These are phyloP conservation scores for Hystrix brachyura DNA, from an alignment of 2,113 vertebrate genomes.

Conservation along the genomic window DNA sequence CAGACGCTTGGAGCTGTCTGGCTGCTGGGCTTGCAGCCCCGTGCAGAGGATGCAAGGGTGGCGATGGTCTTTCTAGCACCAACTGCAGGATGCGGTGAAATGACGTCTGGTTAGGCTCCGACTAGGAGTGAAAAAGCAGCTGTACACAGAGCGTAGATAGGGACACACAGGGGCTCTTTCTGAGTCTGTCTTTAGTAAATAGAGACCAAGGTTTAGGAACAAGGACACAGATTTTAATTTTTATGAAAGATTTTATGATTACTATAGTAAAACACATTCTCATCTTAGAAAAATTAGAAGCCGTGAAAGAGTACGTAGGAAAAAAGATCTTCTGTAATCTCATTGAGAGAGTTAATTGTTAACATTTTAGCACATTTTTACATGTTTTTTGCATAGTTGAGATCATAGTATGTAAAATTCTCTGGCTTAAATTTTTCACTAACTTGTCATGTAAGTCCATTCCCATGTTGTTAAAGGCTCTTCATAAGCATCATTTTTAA, in stretches of 20 bases:
- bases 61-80: not conserved
- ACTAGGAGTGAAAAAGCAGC: not conserved
- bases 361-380: constrained; percentile 27
- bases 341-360: not conserved
- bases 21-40: not conserved
- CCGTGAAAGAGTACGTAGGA: not conserved
- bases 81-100: not conserved
- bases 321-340: not conserved
- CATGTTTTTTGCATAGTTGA: not conserved
- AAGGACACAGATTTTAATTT: constrained; percentile 28
- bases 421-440: not conserved
- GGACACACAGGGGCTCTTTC: not conserved
- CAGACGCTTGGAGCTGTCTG: not conserved
- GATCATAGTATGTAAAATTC: not conserved
- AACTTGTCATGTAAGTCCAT: not conserved
- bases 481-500: constrained; percentile 46
- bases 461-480: not conserved
- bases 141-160: not conserved
- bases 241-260: constrained; percentile 3
- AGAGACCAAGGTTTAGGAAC: not conserved
- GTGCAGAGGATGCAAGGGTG: not conserved
- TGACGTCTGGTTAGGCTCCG: not conserved
- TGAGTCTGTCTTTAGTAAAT: not conserved
- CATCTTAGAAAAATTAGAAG: constrained; percentile 32
- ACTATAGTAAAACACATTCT: not conserved